Percentiles rank a stretch among this genome's conserved stretches.
Conservation (phyloP, 1,140 invertebrate species). For the Galleria mellonella region DNA sequence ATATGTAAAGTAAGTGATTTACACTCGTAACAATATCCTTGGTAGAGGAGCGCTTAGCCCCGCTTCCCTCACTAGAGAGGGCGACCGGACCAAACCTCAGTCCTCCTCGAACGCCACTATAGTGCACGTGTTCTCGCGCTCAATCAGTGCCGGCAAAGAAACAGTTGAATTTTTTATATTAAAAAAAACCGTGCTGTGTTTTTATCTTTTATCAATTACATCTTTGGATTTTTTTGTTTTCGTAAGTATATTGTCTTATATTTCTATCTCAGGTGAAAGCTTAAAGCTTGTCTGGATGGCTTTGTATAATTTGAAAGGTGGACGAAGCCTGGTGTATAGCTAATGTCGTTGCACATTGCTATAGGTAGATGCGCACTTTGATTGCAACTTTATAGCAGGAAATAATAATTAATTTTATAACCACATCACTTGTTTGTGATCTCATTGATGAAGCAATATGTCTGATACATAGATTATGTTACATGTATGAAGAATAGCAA, state of each 20-base stretch:
- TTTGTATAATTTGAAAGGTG: conserved; percentile 25
- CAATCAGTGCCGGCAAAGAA: conserved; percentile 34
- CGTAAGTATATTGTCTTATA: conserved; percentile 40
- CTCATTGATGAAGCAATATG: neutral
- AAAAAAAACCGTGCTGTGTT: conserved; percentile 60
- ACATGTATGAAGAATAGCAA: no score
- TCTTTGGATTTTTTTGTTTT: conserved; percentile 48
- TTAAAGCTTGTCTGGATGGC: conserved; percentile 17
- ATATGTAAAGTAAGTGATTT: conserved; percentile 40
- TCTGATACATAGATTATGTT: neutral
- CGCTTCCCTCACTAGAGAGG: conserved; percentile 47
- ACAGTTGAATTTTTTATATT: conserved; percentile 39
- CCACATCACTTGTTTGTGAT: no score
- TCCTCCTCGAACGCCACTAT: conserved; percentile 36
- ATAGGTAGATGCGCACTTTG: neutral
- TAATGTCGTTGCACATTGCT: conserved; percentile 10
- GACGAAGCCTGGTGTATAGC: conserved; percentile 21
- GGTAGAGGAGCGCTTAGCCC: conserved; percentile 42
- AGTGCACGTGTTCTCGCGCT: conserved; percentile 28
- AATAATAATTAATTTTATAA: neutral
- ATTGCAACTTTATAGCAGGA: neutral
- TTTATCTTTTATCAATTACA: conserved; percentile 23
- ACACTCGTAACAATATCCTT: conserved; percentile 8
- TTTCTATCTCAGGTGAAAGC: conserved; percentile 22
- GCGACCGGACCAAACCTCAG: conserved; percentile 33